These are phyloP conservation scores for Laticauda laticaudata DNA, from an alignment of 2,113 vertebrate species.

Conservation along the genomic window DNA sequence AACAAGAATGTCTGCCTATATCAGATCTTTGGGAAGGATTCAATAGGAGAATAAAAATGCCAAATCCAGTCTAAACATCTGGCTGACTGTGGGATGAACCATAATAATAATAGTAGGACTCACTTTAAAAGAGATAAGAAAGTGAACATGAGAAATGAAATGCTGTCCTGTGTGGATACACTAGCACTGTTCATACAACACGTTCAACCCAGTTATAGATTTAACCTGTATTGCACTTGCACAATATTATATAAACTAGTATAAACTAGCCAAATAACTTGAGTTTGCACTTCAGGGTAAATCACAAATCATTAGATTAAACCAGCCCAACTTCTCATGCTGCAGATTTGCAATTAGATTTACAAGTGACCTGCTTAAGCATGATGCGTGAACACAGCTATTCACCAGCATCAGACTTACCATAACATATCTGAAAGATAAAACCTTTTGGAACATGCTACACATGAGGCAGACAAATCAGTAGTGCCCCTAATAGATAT, in stretches of 20 bases:
- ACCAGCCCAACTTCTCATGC: not conserved
- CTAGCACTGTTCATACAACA: not conserved
- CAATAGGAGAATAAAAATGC: not conserved
- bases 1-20: not conserved
- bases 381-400: not conserved
- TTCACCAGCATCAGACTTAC: not conserved
- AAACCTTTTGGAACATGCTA: constrained; percentile 12
- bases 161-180: not conserved
- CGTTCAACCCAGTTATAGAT: not conserved
- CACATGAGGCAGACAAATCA: not conserved
- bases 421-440: rapidly evolving
- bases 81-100: not conserved
- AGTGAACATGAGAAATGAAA: not conserved
- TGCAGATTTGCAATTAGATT: not conserved
- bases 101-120: not conserved
- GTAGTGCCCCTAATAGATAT: constrained; percentile 3
- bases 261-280: not conserved
- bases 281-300: not conserved
- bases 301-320: not conserved
- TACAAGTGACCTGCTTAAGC: not conserved
- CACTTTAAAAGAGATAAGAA: not conserved
- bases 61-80: not conserved
- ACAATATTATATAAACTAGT: not conserved
- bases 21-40: not conserved
- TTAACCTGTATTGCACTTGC: not conserved